Conservation (phyloP, 1,140 invertebrate genomes). For the Drepana arcuata region DNA sequence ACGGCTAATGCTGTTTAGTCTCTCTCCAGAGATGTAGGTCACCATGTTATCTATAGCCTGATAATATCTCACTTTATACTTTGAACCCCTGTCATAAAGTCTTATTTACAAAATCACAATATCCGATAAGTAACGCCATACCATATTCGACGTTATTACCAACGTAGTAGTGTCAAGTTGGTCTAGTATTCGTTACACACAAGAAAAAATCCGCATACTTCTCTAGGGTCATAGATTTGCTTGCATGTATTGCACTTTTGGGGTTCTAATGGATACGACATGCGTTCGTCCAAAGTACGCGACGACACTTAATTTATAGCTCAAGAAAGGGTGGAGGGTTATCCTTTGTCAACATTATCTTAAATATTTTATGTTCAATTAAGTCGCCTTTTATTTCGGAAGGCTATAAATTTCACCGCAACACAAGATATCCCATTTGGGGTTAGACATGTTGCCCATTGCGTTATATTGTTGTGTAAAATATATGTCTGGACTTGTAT, state of each 20-base stretch:
- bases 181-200: too few relatives aligned
- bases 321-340: slow-evolving; percentile 48
- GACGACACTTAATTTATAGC: slow-evolving; percentile 53
- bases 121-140: too few relatives aligned
- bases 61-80: slow-evolving; percentile 23
- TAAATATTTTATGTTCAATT: slow-evolving; percentile 57
- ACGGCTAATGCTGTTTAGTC: slow-evolving; percentile 50
- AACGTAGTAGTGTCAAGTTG: too few relatives aligned
- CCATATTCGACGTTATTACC: too few relatives aligned
- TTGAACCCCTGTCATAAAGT: slow-evolving; percentile 18
- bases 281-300: slow-evolving; percentile 37
- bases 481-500: slow-evolving; percentile 10
- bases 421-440: slow-evolving; percentile 17
- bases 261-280: slow-evolving; percentile 50
- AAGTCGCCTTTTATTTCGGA: slow-evolving; percentile 35
- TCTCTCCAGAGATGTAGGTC: slow-evolving; percentile 67
- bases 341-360: slow-evolving; percentile 60
- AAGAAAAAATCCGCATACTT: slow-evolving; percentile 24
- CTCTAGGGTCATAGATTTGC: slow-evolving; percentile 46
- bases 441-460: slow-evolving; percentile 10
- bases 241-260: slow-evolving; percentile 36
- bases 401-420: slow-evolving; percentile 36
- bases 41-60: slow-evolving; percentile 40
- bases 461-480: slow-evolving; percentile 7
- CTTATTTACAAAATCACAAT: slow-evolving; percentile 13